Evolutionary conservation across 2,113 vertebrate genomes (phyloP).

Genomic region (Atlantisia rogersi): DNA sequence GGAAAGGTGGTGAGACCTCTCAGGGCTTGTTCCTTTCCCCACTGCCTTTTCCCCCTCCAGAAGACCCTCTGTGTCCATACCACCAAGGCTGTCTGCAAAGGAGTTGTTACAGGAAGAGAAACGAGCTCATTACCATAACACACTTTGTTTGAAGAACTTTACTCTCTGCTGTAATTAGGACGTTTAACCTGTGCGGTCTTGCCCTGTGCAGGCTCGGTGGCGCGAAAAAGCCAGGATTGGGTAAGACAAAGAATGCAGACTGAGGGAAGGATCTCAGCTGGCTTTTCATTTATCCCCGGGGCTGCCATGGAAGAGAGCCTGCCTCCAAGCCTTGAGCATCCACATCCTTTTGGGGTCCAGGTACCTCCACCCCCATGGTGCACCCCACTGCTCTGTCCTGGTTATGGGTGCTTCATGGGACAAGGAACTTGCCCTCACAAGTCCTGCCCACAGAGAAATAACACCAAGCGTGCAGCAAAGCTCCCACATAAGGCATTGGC

Average conservation of each 20-base stretch:
- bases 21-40: background rate
- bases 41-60: too few species aligned
- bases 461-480: background rate
- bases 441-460: background rate
- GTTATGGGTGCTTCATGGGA: background rate
- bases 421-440: background rate
- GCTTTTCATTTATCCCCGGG: background rate
- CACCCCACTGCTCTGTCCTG: background rate
- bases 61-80: background rate
- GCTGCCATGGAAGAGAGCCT: background rate
- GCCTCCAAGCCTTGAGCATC: background rate
- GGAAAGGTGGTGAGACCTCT: background rate
- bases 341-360: background rate
- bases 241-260: background rate
- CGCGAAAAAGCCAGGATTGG: background rate
- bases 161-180: background rate
- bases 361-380: background rate
- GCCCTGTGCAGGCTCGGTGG: background rate
- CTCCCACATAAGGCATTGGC: rapidly evolving
- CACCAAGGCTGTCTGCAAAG: background rate
- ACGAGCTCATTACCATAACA: background rate
- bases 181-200: background rate
- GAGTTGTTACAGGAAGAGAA: background rate
- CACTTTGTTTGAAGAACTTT: background rate
- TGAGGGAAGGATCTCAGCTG: background rate